These are phyloP conservation scores for Phyllotis vaccarum DNA, from an alignment of 2,797 vertebrate genomes.

Conservation along the genomic window DNA sequence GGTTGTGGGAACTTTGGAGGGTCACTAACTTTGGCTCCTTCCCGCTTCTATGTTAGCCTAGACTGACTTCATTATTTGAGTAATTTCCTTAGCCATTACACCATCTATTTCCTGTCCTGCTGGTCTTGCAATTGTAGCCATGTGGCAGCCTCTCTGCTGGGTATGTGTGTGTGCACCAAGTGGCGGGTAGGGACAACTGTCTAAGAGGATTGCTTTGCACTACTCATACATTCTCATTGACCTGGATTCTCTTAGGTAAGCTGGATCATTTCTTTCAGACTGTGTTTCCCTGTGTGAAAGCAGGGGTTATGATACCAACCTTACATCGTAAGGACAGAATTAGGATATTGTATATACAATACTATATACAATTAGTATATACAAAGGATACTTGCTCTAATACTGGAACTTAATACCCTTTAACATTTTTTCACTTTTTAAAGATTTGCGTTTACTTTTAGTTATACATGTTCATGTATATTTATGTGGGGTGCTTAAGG, in stretches of 20 bases:
- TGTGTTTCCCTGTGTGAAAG: not conserved
- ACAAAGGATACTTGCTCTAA: not conserved
- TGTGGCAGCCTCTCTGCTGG: not conserved
- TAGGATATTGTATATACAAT: too few relatives aligned
- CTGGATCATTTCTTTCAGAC: not conserved
- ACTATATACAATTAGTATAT: too few relatives aligned
- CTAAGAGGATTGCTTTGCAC: not conserved
- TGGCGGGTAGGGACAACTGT: not conserved
- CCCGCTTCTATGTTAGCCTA: not conserved
- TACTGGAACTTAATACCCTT: not conserved
- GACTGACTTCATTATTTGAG: not conserved
- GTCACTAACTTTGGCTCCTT: not conserved
- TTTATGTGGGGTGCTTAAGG: not conserved
- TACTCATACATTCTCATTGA: not conserved
- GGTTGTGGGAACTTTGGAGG: not conserved
- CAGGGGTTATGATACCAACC: not conserved
- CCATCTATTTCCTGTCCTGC: not conserved
- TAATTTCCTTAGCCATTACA: not conserved
- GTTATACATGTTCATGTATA: not conserved
- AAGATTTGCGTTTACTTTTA: not conserved
- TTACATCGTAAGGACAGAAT: not conserved
- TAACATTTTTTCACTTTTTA: not conserved
- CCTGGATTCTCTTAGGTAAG: not conserved
- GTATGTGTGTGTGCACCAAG: not conserved
- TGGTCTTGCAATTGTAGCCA: not conserved